Base-by-base conservation (phyloP, 2,113 vertebrate genomes). In the Misgurnus mizolepis region DNA sequence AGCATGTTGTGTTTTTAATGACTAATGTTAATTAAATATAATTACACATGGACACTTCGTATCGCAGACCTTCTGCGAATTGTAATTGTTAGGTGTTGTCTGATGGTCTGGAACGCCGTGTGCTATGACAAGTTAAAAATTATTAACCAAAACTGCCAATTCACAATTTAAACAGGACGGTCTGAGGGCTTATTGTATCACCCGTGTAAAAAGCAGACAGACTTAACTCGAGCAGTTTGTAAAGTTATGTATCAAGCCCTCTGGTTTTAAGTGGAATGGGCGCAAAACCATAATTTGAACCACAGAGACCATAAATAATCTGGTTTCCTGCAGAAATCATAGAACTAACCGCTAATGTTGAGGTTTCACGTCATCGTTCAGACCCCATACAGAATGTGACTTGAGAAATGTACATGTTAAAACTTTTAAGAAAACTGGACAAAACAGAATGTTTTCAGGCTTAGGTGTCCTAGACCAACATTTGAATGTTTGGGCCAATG, bases 371-470 rank as follows among this genome's bases (percentile, higher is more conserved):
- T 58, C 79, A 73, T 80, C 49, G 14, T 73, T 60, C 78, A 76
- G 6, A 64, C 80, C 87, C 88, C 83, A 89, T 83, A 87, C 84
- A 88, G 83, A 86, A 86, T 89, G 40, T 9, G 40, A 67, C 43
- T 47, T n/a, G n/a, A 47, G 49, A 50, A 12, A 9, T 12, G 9
- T 50, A 50, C 27, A 34, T 34, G 27, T 34, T 34, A 34, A 34
- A 34, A 34, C 27, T 34, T 34, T 34, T 34, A 34, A 3, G 27
- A 47, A 47, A 47, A 47, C 45, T 47, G 45, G 8, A 47, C 8
- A 47, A 47, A 47, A 47, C 45, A 3, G 45, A 47, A 47, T 47
- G 41, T 66, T 68, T 68, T 11, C 18, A 49, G 1, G 11, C 27
- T 0, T 70, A 22, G 7, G 53, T 27, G 10, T 12, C 7, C 39